Percentiles rank a stretch among this genome's conserved stretches.
phyloP scores from a whole-genome alignment of 2,888 invertebrate species.

The Podotricha telesiphe region DNA sequence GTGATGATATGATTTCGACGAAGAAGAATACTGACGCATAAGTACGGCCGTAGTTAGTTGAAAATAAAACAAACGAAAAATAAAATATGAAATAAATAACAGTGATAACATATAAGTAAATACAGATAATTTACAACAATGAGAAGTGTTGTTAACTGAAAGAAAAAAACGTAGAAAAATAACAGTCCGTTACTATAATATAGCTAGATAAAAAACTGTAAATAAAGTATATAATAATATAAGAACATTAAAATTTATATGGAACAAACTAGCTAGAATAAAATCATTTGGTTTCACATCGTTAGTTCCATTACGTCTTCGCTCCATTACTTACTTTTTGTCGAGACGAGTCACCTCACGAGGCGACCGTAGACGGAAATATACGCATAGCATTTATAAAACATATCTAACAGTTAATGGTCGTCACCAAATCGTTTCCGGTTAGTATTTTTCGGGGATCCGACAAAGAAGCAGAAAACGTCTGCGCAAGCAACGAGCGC shows the following conservation, averaged over 20 bases:
- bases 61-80: conserved; percentile 48
- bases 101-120: conserved; percentile 40
- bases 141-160: conserved; percentile 20
- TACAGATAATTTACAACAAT: conserved; percentile 20
- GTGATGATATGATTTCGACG: conserved; percentile 66
- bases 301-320: conserved; percentile 4
- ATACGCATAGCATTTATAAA: not conserved
- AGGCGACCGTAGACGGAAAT: not conserved
- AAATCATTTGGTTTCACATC: conserved; percentile 20
- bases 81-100: conserved; percentile 47
- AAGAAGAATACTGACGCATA: conserved; percentile 58
- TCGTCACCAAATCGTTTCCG: not conserved
- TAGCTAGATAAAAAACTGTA: not conserved
- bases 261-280: conserved; percentile 17
- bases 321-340: not conserved
- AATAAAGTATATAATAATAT: conserved; percentile 21
- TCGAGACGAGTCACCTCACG: not conserved
- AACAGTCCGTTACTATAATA: conserved; percentile 15
- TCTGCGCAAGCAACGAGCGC: not conserved
- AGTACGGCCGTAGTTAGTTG: conserved; percentile 55
- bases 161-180: conserved; percentile 4
- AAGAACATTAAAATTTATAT: conserved; percentile 14
- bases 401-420: not conserved
- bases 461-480: not conserved
- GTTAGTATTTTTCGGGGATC: not conserved